Base-by-base conservation (phyloP, 2,797 vertebrate genomes). In the Chelon auratus region DNA sequence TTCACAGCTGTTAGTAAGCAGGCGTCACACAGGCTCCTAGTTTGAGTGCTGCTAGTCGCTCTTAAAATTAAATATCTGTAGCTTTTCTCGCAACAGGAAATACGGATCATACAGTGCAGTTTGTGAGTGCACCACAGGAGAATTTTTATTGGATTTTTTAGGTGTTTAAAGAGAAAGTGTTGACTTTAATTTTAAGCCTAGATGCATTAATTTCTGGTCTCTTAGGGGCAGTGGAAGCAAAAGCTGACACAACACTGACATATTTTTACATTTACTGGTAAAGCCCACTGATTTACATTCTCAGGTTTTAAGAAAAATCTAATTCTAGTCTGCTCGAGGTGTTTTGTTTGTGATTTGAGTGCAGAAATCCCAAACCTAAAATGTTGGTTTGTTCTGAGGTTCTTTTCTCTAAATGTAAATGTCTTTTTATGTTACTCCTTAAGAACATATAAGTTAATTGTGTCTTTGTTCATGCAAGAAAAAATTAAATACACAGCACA, bases 1-100 rank as follows among this genome's bases (percentile, higher is more conserved):
- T 85, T 84, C 86, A 92, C 40, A 73, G 77, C 85, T 81, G 89
- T 95, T 94, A 94, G 91, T 92, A 79, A 58, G 62, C 47, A 78
- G 47, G 83, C 30, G 61, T 75, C 55, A 68, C 58, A 72, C 59
- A 54, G 24, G 64, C 47, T 68, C n/a, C 4, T n/a, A 9, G 1
- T 55, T n/a, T 52, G 48, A 72, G 20, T 63, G n/a, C 13, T 18
- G 7, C 17, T 11, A 20, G 9, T 43, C 40, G 9, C 6, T 30
- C 42, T 36, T 17, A 22, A 47, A 11, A 17, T 24, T 36, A 18
- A n/a, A 64, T 20, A 5, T 47, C 20, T 9, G 43, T 8, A n/a
- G 14, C 55, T 56, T 13, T 24, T 54, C 30, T 57, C n/a, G 40
- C 3, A n/a, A 2, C 17, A 47, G 2, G 2, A 62, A 52, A 55